Conservation (phyloP, 2,888 invertebrate genomes). For the Clitarchus hookeri region DNA sequence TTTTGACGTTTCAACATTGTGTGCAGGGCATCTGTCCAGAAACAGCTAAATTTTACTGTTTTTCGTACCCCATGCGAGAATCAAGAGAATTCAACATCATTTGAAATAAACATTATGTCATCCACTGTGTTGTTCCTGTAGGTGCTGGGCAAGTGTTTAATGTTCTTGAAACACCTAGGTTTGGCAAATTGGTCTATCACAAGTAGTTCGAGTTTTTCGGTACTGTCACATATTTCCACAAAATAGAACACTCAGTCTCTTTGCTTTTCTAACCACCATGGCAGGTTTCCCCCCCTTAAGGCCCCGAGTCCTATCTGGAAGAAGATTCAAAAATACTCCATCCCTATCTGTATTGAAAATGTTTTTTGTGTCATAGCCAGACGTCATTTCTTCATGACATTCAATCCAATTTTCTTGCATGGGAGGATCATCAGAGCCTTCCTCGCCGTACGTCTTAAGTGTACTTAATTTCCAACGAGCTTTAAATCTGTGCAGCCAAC, state of each 20-base stretch:
- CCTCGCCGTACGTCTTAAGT: not conserved
- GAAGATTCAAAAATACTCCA: not conserved
- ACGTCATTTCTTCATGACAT: not conserved
- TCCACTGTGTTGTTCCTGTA: not conserved
- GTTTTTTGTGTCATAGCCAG: not conserved
- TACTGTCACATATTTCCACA: not conserved
- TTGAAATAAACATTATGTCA: not conserved
- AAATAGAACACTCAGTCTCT: not conserved
- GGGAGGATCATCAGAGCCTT: not conserved
- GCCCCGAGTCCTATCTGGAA: not conserved
- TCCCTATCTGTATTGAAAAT: not conserved
- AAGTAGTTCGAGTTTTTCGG: not conserved
- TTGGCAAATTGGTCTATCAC: not conserved
- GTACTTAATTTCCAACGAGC: not conserved
- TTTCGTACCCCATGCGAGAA: not conserved
- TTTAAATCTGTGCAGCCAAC: not conserved
- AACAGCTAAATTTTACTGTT: not conserved
- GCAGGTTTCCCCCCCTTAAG: not conserved
- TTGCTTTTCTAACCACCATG: not conserved
- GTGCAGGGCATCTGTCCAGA: not conserved
- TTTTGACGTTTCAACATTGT: not conserved
- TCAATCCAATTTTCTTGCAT: not conserved
- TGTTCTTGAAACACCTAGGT: not conserved
- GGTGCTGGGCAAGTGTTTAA: not conserved
- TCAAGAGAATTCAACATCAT: not conserved